phyloP scores from a whole-genome alignment of 1,140 invertebrate species.

The Drosophila nebulosa region DNA sequence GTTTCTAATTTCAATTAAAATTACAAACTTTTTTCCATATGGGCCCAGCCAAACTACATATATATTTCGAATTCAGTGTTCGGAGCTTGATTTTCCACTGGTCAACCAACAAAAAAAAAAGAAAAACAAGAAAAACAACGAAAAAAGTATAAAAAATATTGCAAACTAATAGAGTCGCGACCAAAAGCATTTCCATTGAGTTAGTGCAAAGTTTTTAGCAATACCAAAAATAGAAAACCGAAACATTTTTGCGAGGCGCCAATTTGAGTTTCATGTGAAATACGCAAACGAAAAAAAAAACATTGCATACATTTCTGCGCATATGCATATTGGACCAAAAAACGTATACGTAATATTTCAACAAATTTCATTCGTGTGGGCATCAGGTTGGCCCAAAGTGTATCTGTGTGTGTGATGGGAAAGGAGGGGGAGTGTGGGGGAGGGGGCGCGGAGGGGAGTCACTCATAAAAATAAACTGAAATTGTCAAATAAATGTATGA shows the following conservation, averaged over 20 bases:
- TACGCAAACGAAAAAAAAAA: slow-evolving; percentile 23
- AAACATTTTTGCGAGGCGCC: background rate
- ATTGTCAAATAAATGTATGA: slow-evolving; percentile 63
- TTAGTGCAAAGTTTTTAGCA: slow-evolving; percentile 27
- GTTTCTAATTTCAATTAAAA: slow-evolving; percentile 27
- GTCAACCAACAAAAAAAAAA: background rate
- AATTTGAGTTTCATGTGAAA: background rate
- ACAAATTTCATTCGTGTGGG: slow-evolving; percentile 28
- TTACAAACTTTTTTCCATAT: background rate
- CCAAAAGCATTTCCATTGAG: slow-evolving; percentile 12
- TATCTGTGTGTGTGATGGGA: too few species aligned
- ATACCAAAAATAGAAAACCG: background rate
- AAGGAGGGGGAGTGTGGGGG: background rate
- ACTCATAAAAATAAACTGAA: slow-evolving; percentile 38
- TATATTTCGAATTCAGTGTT: background rate
- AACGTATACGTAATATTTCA: slow-evolving; percentile 58
- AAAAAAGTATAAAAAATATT: background rate
- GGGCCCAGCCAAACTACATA: background rate
- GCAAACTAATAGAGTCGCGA: slow-evolving; percentile 41
- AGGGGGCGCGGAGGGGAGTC: background rate
- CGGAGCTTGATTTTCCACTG: background rate
- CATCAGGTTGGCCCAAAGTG: slow-evolving; percentile 11
- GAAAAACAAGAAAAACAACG: background rate
- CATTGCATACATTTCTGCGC: slow-evolving; percentile 22
- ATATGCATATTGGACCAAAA: slow-evolving; percentile 18